phyloP scores from a whole-genome alignment of 1,140 invertebrate genomes.

The Bombus pascuorum region DNA sequence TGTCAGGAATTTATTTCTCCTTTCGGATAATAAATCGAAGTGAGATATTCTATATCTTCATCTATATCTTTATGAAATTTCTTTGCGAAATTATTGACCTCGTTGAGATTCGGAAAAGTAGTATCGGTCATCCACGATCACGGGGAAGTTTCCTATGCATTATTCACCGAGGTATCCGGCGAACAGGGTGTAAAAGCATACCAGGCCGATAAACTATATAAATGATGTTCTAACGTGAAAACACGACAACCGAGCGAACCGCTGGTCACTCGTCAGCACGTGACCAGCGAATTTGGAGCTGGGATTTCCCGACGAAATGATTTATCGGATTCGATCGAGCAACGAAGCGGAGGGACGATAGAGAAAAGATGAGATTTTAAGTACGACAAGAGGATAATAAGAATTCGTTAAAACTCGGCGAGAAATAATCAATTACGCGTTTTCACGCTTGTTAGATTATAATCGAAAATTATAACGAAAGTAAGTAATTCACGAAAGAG shows the following conservation, averaged over 20 bases:
- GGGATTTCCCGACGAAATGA: constrained; percentile 12
- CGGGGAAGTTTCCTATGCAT: constrained; percentile 6
- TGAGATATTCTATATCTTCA: not conserved
- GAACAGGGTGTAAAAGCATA: constrained; percentile 32
- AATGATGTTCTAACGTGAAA: constrained; percentile 59
- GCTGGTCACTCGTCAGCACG: constrained; percentile 59
- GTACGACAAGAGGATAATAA: not conserved
- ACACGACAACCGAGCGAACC: constrained; percentile 42
- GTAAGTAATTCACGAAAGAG: too few species aligned
- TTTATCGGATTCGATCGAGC: constrained; percentile 21
- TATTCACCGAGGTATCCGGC: constrained; percentile 11
- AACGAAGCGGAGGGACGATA: not conserved
- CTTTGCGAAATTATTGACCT: not conserved
- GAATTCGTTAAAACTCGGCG: not conserved
- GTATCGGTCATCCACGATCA: constrained; percentile 1
- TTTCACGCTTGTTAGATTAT: too few species aligned
- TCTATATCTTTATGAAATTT: not conserved
- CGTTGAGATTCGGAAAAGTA: not conserved
- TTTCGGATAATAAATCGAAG: too few species aligned
- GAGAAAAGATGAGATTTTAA: not conserved
- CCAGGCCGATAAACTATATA: constrained; percentile 55
- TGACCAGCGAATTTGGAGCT: constrained; percentile 41
- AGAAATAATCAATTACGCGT: too few species aligned
- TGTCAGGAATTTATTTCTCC: too few species aligned
- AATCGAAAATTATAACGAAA: too few species aligned